Base-by-base conservation (phyloP, 2,888 invertebrate species). In the Odontothrips loti region DNA sequence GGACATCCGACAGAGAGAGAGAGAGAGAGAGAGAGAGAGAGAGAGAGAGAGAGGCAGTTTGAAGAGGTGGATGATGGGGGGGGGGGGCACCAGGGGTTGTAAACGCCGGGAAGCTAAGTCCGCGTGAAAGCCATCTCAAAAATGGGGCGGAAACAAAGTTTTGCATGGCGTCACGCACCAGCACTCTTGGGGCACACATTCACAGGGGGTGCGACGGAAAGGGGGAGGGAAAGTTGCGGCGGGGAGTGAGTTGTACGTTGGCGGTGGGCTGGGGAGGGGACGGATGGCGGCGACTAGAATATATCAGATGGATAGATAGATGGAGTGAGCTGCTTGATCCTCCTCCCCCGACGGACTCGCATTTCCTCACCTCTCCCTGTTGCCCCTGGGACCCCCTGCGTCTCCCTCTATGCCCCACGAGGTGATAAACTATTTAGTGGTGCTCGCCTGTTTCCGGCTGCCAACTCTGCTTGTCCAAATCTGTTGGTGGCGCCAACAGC, bases 21-120 rank as follows among this genome's bases (percentile, higher is more conserved):
- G 51, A 51, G 51, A 51, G 51, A 51, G 51, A 51, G 51, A 51
- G 51, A 51, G 51, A 51, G 51, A 51, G 51, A 51, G 51, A 51
- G 51, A 51, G 51, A 20, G 51, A 51, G 51, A 51, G 51, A 20
- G 51, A 51, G 51, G 10, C 10, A 48, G 48, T 11, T 9, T 11
- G 48, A 48, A 12, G 48, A 12, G 12, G 48, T 11, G 48, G 48
- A 12, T 11, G 48, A 48, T 9, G 12, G 51, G 9, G 51, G 20
- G 51, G 9, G 10, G 51, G 4, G 9, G 51, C 12, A 20, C 15
- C 4, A 51, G 51, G 51, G 51, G 20, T 15, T 15, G 51, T 20
- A 58, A 58, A 58, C 58, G 58, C 58, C 58, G 20, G 58, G 20
- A 15, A 17, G 15, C 20, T 15, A 58, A 58, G 34, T 43, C 34